Base-by-base conservation (phyloP, 1,140 invertebrate genomes). In the Ptiloglossa arizonensis region DNA sequence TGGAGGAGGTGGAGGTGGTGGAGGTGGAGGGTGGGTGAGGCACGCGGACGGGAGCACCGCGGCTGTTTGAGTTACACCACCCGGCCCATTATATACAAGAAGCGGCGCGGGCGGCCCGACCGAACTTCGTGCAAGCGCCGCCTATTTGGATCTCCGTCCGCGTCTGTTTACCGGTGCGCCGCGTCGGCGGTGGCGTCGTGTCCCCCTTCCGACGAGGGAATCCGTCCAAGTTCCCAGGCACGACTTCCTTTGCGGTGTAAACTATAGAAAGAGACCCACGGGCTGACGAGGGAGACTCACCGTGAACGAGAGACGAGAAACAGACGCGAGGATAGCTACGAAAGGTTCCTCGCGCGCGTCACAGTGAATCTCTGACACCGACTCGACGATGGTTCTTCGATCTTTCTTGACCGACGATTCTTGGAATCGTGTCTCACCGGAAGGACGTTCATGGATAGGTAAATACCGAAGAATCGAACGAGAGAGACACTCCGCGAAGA, bases 121-220 rank as follows among this genome's bases (percentile, higher is more conserved):
- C 79, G 8, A 79, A 85, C 54, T 82, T 85, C 29, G 35, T 50
- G 57, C 78, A 68, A 72, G 72, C 70, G 78, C 62, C 68, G 83
- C 69, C 38, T 70, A 77, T 81, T 85, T 71, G 56, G 72, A 72
- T 69, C 81, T 48, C 73, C 63, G 54, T 78, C 79, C 82, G 52
- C 54, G 46, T 85, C 82, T 85, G 79, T 85, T 85, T 85, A 85
- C 82, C 78, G 19, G 44, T 35, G 11, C n/a, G 15, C 62, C 70
- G 54, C 57, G 27, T 66, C 24, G 69, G 52, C 29, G 66, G 35
- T 64, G 48, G 27, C 67, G 24, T 6, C 62, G 62, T 78, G 60
- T 78, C 75, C 74, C 50, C 74, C 9, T 8, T 70, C 46, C 52
- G 19, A 57, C 52, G 19, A 57, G 48, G 59, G 46, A 52, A 69